Percentiles rank a stretch among this genome's conserved stretches.
phyloP scores from a whole-genome alignment of 2,113 vertebrate genomes.

The Nerophis ophidion region DNA sequence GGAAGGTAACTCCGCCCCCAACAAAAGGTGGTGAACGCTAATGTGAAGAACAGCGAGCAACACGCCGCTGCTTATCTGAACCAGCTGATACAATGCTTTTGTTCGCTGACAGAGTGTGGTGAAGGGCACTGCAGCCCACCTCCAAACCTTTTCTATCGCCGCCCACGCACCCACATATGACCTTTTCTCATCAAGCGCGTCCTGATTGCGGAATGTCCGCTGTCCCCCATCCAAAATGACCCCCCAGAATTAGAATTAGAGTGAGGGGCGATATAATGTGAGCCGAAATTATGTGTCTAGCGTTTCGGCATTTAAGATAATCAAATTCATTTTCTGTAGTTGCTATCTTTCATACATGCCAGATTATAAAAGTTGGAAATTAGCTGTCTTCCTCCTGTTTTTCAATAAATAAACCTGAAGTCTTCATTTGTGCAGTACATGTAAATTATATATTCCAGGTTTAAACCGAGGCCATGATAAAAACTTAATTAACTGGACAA shows the following conservation, averaged over 20 bases:
- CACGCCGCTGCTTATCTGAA: background rate
- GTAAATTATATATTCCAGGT: no score
- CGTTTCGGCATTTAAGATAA: background rate
- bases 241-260: background rate
- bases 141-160: no score
- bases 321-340: background rate
- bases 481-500: no score
- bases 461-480: no score
- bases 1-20: no score
- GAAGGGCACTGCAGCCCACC: background rate
- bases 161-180: background rate
- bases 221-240: background rate
- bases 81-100: background rate
- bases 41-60: no score
- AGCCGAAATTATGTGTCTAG: background rate
- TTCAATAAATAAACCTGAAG: no score
- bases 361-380: no score
- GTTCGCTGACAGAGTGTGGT: background rate
- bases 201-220: background rate
- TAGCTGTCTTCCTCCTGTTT: no score
- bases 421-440: no score
- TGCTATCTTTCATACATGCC: no score
- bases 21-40: no score
- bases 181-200: conserved; percentile 2
- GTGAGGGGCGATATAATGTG: background rate